Base-by-base conservation (phyloP, 2,888 invertebrate species). In the Rhogogaster chlorosoma region DNA sequence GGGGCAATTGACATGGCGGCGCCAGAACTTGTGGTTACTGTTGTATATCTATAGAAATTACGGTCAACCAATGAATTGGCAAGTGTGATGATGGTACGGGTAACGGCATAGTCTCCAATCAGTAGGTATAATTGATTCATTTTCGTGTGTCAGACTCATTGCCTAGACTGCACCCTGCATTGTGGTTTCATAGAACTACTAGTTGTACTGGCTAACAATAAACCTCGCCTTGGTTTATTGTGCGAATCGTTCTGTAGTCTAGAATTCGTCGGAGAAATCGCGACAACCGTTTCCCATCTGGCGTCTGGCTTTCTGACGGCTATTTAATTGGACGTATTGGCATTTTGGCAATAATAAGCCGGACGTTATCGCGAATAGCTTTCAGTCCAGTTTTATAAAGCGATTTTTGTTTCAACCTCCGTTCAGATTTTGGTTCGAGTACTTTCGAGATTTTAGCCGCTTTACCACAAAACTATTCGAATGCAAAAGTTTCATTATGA, bases 91-190 rank as follows among this genome's bases (percentile, higher is more conserved):
- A 92, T 89, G 89, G 88, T 88, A 89, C 88, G 90, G 90, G 88
- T 90, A 91, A 91, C 90, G 88, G 89, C 87, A 89, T 1, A 83
- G 90, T 88, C 91, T 92, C 91, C 92, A 92, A 93, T 93, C 93
- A 92, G 91, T 90, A 89, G 90, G 90, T 93, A 80, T 83, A 92
- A 93, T 93, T 93, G 92, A 91, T 92, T 92, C 91, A 91, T 92
- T 92, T 70, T 83, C 83, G 67, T 67, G 67, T 67, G 64, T 29
- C 32, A 29, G 57, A 61, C 77, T 77, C 61, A 57, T 38, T 80
- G 80, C 36, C 36, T 61, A 61, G 26, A 53, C 29, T 77, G n/a
- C 42, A 61, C 57, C 22, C 38, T 61, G 45, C 32, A 80, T 38
- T 57, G 57, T 38, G 80, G 36, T 80, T 80, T 61, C 61, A 61